phyloP scores from a whole-genome alignment of 2,888 invertebrate species.

The Watsonalla cultraria region DNA sequence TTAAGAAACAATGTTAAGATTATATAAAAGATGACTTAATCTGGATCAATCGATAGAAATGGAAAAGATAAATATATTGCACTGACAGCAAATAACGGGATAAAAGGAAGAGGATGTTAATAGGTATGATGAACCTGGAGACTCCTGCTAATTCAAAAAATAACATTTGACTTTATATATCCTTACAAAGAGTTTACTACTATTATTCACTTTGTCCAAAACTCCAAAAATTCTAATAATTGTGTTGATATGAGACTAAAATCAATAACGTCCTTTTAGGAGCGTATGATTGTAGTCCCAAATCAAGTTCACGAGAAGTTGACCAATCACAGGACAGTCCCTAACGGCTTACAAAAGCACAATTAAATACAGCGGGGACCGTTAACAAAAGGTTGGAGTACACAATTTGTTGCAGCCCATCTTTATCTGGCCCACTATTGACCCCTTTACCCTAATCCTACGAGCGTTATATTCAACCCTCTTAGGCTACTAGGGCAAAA shows the following conservation, averaged over 20 bases:
- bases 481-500: constrained; percentile 24
- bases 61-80: no score
- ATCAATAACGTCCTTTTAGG: constrained; percentile 27
- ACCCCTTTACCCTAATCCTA: constrained; percentile 76
- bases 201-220: no score
- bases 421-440: constrained; percentile 73
- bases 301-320: constrained; percentile 44
- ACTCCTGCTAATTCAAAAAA: not conserved
- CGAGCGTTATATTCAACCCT: constrained; percentile 45
- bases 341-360: constrained; percentile 70
- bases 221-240: no score
- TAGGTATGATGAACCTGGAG: not conserved
- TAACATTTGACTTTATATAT: not conserved
- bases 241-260: constrained; percentile 8
- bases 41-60: no score
- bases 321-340: constrained; percentile 53
- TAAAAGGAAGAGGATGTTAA: no score
- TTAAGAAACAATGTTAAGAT: no score
- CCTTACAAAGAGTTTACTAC: no score
- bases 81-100: no score
- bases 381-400: constrained; percentile 69
- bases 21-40: no score
- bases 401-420: constrained; percentile 77
- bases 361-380: constrained; percentile 73
- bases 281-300: constrained; percentile 45